A percentile compares a stretch with the other conserved stretches of the same genome.
These are phyloP conservation scores for Thunnus maccoyii DNA, from an alignment of 2,113 vertebrate species.

Conservation along the genomic window DNA sequence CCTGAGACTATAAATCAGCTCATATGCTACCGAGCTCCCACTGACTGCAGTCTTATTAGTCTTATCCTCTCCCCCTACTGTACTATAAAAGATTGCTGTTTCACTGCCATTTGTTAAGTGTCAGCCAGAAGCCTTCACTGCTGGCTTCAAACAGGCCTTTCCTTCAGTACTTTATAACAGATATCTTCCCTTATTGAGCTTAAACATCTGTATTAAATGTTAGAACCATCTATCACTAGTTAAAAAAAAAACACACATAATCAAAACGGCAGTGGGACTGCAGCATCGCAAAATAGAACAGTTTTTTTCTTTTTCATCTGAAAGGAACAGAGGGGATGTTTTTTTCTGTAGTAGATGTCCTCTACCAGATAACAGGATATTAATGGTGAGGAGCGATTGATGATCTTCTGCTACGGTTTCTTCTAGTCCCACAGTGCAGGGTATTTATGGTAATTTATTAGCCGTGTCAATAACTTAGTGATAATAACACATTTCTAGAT, in stretches of 20 bases:
- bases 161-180: conserved; percentile 5
- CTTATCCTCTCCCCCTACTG: conserved; percentile 40
- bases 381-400: not conserved
- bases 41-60: conserved; percentile 51
- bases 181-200: conserved; percentile 1
- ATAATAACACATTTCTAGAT: not conserved
- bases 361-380: not conserved
- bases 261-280: not conserved
- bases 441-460: not conserved
- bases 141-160: conserved; percentile 26
- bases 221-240: conserved; percentile 23
- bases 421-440: not conserved
- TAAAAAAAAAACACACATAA: conserved; percentile 17
- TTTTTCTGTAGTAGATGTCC: not conserved
- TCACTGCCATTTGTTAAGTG: conserved; percentile 50
- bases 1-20: conserved; percentile 49
- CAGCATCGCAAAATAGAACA: not conserved
- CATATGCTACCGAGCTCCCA: conserved; percentile 32
- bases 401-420: not conserved
- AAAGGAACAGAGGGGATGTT: not conserved
- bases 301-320: conserved; percentile 3
- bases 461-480: not conserved
- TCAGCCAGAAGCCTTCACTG: conserved; percentile 35
- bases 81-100: conserved; percentile 41
- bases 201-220: conserved; percentile 32